Conservation (phyloP, 1,140 invertebrate species). For the Lanistes nyassanus region DNA sequence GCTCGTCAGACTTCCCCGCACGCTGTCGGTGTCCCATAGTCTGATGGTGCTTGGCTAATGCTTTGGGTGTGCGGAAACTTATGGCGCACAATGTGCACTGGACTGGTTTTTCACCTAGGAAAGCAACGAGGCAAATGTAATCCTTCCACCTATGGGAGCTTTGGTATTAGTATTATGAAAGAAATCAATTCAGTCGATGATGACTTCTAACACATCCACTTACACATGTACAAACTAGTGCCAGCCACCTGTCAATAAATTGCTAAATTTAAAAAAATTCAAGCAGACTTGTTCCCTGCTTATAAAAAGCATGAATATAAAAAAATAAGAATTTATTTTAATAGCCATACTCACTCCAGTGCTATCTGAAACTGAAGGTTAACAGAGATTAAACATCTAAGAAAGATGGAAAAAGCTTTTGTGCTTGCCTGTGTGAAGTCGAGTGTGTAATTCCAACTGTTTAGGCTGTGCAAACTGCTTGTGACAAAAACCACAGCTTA, state of each 20-base stretch:
- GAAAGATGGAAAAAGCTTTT: no score
- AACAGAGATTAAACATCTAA: no score
- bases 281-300: no score
- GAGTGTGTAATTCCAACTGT: constrained; percentile 7
- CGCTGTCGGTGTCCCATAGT: constrained; percentile 49
- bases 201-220: no score
- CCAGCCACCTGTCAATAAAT: no score
- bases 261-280: no score
- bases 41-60: constrained; percentile 51
- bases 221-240: no score
- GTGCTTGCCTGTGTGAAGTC: constrained; percentile 7
- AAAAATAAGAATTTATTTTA: no score
- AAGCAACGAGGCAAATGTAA: no score
- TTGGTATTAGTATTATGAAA: not conserved
- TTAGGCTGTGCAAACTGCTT: constrained; percentile 8
- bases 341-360: no score
- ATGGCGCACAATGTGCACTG: constrained; percentile 46
- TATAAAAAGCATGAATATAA: no score
- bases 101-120: constrained; percentile 48
- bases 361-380: no score
- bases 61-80: constrained; percentile 49
- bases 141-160: not conserved
- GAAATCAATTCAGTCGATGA: not conserved
- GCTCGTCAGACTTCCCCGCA: constrained; percentile 43
- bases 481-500: constrained; percentile 10